Percentiles rank a stretch among this genome's conserved stretches.
Evolutionary conservation across 2,797 vertebrate species (phyloP).

Genomic region (Tiaroga cobitis): DNA sequence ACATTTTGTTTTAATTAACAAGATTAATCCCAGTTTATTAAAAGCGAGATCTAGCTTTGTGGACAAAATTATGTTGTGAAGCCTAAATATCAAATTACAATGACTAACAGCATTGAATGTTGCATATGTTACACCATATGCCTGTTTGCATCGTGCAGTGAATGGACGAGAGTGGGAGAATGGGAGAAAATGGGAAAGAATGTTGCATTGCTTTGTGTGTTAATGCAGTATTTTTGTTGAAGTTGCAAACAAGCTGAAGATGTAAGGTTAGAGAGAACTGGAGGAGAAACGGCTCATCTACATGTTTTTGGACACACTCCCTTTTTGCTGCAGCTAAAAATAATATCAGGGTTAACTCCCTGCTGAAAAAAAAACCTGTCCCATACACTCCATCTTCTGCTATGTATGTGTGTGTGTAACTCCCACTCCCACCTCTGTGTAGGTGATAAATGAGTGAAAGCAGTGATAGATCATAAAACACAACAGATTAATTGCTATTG

Average conservation of each 20-base stretch:
- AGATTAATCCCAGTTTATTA: slow-evolving; percentile 51
- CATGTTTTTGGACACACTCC: slow-evolving; percentile 67
- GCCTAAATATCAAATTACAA: slow-evolving; percentile 13
- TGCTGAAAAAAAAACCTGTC: slow-evolving; percentile 70
- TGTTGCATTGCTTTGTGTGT: background rate
- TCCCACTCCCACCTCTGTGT: slow-evolving; percentile 41
- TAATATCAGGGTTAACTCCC: slow-evolving; percentile 75
- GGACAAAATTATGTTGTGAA: slow-evolving; percentile 1
- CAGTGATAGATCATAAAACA: slow-evolving; percentile 50
- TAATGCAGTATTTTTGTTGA: slow-evolving; percentile 33
- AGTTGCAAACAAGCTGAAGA: slow-evolving; percentile 33
- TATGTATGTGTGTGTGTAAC: slow-evolving; percentile 41
- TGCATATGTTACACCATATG: no score
- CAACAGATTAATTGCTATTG: slow-evolving; percentile 48
- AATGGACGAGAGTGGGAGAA: background rate
- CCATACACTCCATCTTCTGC: slow-evolving; percentile 60
- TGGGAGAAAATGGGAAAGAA: background rate
- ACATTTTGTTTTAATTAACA: slow-evolving; percentile 63
- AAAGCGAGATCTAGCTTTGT: slow-evolving; percentile 34
- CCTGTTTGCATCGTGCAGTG: background rate
- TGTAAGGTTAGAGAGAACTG: slow-evolving; percentile 48
- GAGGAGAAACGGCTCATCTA: slow-evolving; percentile 59
- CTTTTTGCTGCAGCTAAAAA: slow-evolving; percentile 74
- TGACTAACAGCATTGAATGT: background rate
- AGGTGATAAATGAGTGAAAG: slow-evolving; percentile 57